A percentile compares a stretch with the other conserved stretches of the same genome.
Evolutionary conservation across 1,140 invertebrate species (phyloP).

Genomic region (Heliconius himera): DNA sequence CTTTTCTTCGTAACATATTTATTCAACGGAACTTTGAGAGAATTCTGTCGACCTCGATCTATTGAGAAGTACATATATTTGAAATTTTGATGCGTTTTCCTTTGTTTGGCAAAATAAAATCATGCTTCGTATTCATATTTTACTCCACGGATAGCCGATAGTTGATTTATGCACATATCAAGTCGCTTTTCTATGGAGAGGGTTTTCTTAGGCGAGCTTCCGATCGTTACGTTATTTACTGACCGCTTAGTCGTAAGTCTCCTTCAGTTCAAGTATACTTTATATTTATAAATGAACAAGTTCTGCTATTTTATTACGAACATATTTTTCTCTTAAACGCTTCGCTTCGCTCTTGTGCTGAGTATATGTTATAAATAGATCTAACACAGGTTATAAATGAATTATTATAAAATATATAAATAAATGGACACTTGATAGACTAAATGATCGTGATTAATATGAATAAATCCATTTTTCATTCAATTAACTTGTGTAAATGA

Average conservation of each 20-base stretch:
- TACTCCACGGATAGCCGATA: slow-evolving; percentile 23
- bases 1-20: slow-evolving; percentile 31
- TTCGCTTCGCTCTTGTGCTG: background rate
- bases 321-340: background rate
- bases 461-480: background rate
- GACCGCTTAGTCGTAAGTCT: slow-evolving; percentile 3
- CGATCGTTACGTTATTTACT: slow-evolving; percentile 15
- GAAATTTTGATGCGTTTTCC: slow-evolving; percentile 32
- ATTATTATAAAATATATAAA: background rate
- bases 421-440: background rate
- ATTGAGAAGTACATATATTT: slow-evolving; percentile 29
- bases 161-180: slow-evolving; percentile 31
- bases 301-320: background rate
- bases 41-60: slow-evolving; percentile 33
- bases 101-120: slow-evolving; percentile 33
- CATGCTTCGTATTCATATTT: slow-evolving; percentile 32
- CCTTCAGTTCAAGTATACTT: background rate
- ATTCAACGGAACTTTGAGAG: slow-evolving; percentile 26
- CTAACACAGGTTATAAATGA: background rate
- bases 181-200: slow-evolving; percentile 11
- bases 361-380: background rate
- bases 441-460: background rate
- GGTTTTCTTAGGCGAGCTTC: slow-evolving; percentile 11
- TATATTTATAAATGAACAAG: background rate
- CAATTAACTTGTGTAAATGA: background rate